Conservation (phyloP, 2,888 invertebrate genomes). For the Ypsolopha sequella region DNA sequence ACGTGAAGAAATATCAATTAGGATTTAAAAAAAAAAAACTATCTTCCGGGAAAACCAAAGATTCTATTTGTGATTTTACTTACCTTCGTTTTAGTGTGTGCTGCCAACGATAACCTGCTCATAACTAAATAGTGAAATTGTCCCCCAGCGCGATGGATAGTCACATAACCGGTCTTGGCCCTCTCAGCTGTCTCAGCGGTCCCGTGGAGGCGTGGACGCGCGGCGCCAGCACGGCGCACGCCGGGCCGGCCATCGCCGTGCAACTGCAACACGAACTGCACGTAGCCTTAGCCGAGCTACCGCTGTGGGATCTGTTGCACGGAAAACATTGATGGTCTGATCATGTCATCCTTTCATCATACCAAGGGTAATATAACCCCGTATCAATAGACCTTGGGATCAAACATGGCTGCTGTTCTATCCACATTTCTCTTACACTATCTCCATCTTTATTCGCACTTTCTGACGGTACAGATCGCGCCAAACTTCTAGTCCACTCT, state of each 20-base stretch:
- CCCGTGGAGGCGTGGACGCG: slow-evolving; percentile 26
- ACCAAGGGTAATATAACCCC: not conserved
- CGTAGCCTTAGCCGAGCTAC: slow-evolving; percentile 41
- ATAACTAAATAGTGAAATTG: not conserved
- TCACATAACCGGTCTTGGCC: slow-evolving; percentile 57
- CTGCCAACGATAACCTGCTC: too few species aligned
- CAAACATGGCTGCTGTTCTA: too few species aligned
- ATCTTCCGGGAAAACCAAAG: too few species aligned
- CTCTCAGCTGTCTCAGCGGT: slow-evolving; percentile 38
- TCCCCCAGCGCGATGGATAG: slow-evolving; percentile 45
- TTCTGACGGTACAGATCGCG: too few species aligned
- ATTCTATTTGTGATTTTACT: too few species aligned
- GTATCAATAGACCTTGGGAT: not conserved
- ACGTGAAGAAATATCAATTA: too few species aligned
- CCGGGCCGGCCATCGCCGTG: slow-evolving; percentile 23
- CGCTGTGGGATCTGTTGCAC: slow-evolving; percentile 45
- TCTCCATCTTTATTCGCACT: too few species aligned
- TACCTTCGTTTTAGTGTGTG: too few species aligned
- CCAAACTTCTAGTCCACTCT: too few species aligned
- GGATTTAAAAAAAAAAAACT: too few species aligned
- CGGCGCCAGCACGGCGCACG: slow-evolving; percentile 24
- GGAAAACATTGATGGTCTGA: slow-evolving; percentile 19
- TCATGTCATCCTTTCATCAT: too few species aligned
- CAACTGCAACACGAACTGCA: slow-evolving; percentile 43
- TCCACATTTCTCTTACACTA: too few species aligned